Percentiles rank a stretch among this genome's conserved stretches.
These are phyloP conservation scores for Eonycteris spelaea DNA, from an alignment of 2,113 vertebrate genomes.

Conservation along the genomic window DNA sequence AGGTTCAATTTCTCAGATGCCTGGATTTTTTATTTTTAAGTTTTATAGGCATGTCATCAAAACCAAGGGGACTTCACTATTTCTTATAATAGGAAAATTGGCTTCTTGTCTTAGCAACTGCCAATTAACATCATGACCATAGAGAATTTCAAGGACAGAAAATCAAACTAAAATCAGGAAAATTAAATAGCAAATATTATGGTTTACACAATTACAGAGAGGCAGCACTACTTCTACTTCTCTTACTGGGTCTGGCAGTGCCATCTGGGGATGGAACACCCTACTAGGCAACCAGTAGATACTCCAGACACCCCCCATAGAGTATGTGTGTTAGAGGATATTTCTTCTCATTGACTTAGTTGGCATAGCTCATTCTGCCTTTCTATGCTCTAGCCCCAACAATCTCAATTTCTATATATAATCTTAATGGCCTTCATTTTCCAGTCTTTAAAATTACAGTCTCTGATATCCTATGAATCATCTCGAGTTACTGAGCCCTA, in stretches of 20 bases:
- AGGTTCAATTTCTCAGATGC: slow-evolving; percentile 69
- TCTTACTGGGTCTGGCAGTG: no score
- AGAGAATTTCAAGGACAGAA: not conserved
- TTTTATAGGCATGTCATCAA: slow-evolving; percentile 18
- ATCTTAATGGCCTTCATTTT: not conserved
- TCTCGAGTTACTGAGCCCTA: not conserved
- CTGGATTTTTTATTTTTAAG: not conserved
- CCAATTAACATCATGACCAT: not conserved
- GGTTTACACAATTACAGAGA: slow-evolving; percentile 14
- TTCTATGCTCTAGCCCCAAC: not conserved
- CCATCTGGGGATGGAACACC: not conserved
- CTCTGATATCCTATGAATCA: not conserved
- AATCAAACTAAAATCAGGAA: slow-evolving; percentile 23
- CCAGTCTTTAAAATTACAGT: slow-evolving; percentile 38
- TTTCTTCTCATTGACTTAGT: not conserved
- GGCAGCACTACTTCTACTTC: not conserved
- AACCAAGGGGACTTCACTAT: not conserved
- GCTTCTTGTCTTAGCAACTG: slow-evolving; percentile 36
- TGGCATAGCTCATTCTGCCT: not conserved
- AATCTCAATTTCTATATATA: not conserved
- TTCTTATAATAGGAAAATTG: slow-evolving; percentile 27
- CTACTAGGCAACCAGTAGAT: not conserved
- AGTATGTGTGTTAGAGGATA: not conserved
- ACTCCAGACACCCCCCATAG: not conserved
- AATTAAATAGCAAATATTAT: not conserved